Evolutionary conservation across 2,113 vertebrate species (phyloP), one percentile per base, ranked within the genome.

Genomic region (Burhinus oedicnemus): DNA sequence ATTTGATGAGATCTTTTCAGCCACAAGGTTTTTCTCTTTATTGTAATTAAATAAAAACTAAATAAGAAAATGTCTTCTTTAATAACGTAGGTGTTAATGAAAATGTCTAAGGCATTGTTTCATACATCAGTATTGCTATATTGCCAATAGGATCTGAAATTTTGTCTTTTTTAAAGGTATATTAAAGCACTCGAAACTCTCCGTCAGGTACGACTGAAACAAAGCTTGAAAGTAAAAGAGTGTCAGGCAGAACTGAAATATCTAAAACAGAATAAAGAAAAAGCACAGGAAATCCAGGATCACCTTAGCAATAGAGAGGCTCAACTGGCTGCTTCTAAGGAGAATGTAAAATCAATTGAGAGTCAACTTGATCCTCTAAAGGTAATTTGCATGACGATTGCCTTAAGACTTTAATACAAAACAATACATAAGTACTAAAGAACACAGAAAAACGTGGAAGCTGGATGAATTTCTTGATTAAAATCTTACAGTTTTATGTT

Each of bases 1-100:
- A 92, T 99, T 99, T 96, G 99, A 99, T 98, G 99, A 99, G 75
- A 99, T 99, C 94, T 99, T 99, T 69, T 99, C 99, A 82, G 99
- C 99, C 85, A 99, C 99, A 89, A 99, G 99, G 99, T 99, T 97
- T 95, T 96, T 94, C 66, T 90, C 38, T 93, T 96, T 90, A 52
- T 57, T 78, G 8, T 89, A 62, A 72, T 51, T 87, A n/a, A 45
- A 20, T 61, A 80, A 61, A 82, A 81, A n/a, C 12, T 14, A 76
- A 84, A 44, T 64, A 30, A 87, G 91, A 71, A 72, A 26, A 74
- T 47, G 36, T 58, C 9, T 62, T 92, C 44, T 78, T 40, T 80
- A 10, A 14, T 75, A 66, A 20, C 2, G 30, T 30, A 61, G 51
- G 19, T 70, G 29, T 74, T 83, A 13, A 7, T 61, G 22, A 89